Percentiles rank a stretch among this genome's conserved stretches.
These are phyloP conservation scores for Heliothis peltigera DNA, from an alignment of 2,888 invertebrate genomes.

Conservation along the genomic window DNA sequence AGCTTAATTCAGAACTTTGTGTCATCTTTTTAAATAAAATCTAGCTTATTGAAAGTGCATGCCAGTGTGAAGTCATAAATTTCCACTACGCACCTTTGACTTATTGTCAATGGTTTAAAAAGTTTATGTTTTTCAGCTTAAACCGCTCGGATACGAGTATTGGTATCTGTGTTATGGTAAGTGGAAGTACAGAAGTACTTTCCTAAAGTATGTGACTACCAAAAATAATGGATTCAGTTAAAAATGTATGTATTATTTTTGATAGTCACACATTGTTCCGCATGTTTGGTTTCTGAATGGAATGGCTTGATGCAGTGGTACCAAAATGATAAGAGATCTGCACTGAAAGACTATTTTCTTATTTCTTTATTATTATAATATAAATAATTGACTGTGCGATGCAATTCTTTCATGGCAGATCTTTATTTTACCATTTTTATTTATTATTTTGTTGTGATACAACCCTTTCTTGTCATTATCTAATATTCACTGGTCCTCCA, in stretches of 20 bases:
- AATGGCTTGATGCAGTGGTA: conserved; percentile 65
- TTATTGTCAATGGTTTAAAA: conserved; percentile 78
- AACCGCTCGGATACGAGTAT: conserved; percentile 87
- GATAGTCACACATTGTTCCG: conserved; percentile 59
- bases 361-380: too few relatives aligned
- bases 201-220: conserved; percentile 76
- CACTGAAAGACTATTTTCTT: conserved; percentile 40
- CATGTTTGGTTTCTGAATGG: conserved; percentile 64
- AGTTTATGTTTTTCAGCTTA: conserved; percentile 89
- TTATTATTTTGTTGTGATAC: conserved; percentile 8
- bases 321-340: conserved; percentile 8
- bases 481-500: conserved; percentile 12
- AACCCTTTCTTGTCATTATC: conserved; percentile 7
- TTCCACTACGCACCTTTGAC: conserved; percentile 64
- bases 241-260: conserved; percentile 61
- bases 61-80: conserved; percentile 62
- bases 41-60: conserved; percentile 63
- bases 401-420: conserved; percentile 47
- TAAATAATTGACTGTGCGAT: neutral
- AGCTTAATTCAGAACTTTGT: conserved; percentile 33
- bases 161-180: conserved; percentile 87
- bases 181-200: conserved; percentile 87
- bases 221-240: conserved; percentile 63
- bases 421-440: conserved; percentile 11
- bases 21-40: conserved; percentile 22